phyloP scores from a whole-genome alignment of 1,140 invertebrate genomes.

The Uloborus diversus region DNA sequence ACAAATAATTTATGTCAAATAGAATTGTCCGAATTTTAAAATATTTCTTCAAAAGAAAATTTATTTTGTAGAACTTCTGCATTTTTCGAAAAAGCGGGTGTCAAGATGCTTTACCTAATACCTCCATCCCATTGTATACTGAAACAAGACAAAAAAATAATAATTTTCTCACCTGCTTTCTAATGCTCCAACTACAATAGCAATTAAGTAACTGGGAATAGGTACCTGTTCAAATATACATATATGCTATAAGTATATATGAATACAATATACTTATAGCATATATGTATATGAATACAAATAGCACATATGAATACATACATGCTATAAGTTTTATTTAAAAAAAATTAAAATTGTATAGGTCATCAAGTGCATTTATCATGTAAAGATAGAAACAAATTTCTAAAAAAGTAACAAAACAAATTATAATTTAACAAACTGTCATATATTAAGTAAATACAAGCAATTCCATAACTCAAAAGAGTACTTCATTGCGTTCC shows the following conservation, averaged over 20 bases:
- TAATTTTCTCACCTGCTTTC: conserved; percentile 69
- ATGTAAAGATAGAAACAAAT: background rate
- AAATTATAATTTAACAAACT: background rate
- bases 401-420: background rate
- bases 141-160: too few relatives aligned
- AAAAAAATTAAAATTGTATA: background rate
- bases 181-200: conserved; percentile 85
- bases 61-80: too few relatives aligned
- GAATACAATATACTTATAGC: background rate
- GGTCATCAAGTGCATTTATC: too few relatives aligned
- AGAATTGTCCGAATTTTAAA: too few relatives aligned
- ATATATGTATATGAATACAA: background rate
- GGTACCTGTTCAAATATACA: conserved; percentile 70
- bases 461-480: too few relatives aligned
- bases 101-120: too few relatives aligned
- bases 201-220: conserved; percentile 74
- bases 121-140: too few relatives aligned
- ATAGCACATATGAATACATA: conserved; percentile 65
- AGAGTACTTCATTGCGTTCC: too few relatives aligned
- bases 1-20: too few relatives aligned
- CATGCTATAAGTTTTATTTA: conserved; percentile 67
- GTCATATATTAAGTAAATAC: background rate
- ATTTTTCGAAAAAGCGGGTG: too few relatives aligned
- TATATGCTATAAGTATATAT: background rate
- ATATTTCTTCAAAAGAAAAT: too few relatives aligned